phyloP scores from a whole-genome alignment of 2,113 vertebrate genomes.

The Actenoides hombroni region DNA sequence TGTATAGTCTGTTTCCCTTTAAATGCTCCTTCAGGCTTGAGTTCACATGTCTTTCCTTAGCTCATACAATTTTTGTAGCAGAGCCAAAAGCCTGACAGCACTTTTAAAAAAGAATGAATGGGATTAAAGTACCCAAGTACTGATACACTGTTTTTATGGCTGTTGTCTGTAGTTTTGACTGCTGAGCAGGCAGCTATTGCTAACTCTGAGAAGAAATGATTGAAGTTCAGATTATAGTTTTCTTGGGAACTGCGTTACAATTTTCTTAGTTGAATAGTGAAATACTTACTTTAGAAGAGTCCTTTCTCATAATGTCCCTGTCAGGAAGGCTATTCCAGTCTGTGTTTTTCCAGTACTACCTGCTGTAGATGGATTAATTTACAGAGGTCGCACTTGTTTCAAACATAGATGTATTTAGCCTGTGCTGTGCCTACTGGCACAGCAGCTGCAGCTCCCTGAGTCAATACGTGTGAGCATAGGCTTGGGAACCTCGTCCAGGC shows the following conservation, averaged over 20 bases:
- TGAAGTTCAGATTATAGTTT: not conserved
- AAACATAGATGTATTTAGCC: not conserved
- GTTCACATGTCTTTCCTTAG: conserved; percentile 61
- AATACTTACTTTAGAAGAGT: not conserved
- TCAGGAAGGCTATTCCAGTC: not conserved
- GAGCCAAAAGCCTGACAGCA: conserved; percentile 56
- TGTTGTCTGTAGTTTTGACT: conserved; percentile 29
- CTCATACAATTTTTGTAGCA: conserved; percentile 49
- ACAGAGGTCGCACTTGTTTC: not conserved
- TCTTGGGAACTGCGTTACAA: not conserved
- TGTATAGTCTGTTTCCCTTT: conserved; percentile 54
- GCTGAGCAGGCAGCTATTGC: conserved; percentile 7
- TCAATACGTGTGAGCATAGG: not conserved
- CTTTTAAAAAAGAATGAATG: conserved; percentile 49
- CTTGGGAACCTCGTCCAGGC: conserved; percentile 23
- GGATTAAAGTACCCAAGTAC: conserved; percentile 38
- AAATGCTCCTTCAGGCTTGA: conserved; percentile 54
- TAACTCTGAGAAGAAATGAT: not conserved
- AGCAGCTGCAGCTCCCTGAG: not conserved
- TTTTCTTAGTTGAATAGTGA: not conserved
- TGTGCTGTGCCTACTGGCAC: not conserved
- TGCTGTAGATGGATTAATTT: not conserved
- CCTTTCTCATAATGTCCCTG: not conserved
- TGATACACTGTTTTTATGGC: not conserved
- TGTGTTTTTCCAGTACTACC: not conserved